phyloP scores from a whole-genome alignment of 1,140 invertebrate species.

The Frieseomelitta varia region DNA sequence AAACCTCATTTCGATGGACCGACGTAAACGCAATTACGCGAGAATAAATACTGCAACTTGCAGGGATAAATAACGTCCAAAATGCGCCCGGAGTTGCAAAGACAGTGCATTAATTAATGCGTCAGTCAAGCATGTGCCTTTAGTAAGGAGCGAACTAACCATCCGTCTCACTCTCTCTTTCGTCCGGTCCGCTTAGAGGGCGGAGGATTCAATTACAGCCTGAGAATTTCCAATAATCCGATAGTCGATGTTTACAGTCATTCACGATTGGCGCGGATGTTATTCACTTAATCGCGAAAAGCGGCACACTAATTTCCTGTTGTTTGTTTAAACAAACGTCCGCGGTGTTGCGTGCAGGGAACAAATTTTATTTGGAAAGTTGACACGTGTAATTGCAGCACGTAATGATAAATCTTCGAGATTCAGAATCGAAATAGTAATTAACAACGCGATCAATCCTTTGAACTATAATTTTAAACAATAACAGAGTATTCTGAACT shows the following conservation, averaged over 20 bases:
- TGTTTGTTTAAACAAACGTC: neutral
- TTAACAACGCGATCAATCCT: too few relatives aligned
- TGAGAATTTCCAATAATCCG: slow-evolving; percentile 25
- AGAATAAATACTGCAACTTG: too few relatives aligned
- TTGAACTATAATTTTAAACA: too few relatives aligned
- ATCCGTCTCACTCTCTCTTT: neutral
- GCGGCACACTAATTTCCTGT: neutral
- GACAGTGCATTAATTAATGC: slow-evolving; percentile 7
- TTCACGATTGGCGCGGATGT: neutral
- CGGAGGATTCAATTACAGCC: neutral
- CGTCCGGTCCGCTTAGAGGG: neutral
- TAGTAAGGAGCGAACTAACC: neutral
- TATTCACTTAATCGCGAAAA: slow-evolving; percentile 6
- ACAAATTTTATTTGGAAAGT: neutral
- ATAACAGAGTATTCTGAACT: too few relatives aligned
- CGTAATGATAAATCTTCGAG: too few relatives aligned
- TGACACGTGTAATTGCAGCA: too few relatives aligned
- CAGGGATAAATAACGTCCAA: neutral
- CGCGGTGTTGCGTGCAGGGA: neutral
- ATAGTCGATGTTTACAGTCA: slow-evolving; percentile 2
- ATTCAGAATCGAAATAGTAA: too few relatives aligned
- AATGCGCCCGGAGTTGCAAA: neutral
- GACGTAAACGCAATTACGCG: neutral
- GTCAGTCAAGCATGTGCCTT: neutral
- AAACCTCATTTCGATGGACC: neutral